These are phyloP conservation scores for Xanthia togata DNA, from an alignment of 2,888 invertebrate species.

Conservation along the genomic window DNA sequence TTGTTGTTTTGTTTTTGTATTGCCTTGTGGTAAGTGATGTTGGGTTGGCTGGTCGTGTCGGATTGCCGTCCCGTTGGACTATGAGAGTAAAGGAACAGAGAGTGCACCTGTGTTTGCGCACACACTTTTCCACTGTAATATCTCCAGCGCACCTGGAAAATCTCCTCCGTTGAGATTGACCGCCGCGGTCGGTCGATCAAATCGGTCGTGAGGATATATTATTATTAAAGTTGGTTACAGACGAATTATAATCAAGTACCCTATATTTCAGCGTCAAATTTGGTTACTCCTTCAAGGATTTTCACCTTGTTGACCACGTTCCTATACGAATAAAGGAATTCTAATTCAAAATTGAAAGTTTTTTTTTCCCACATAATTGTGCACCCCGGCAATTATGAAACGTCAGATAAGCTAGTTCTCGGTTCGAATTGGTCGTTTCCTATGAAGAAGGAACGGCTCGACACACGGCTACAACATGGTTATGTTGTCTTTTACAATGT, in stretches of 20 bases:
- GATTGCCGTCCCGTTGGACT: not conserved
- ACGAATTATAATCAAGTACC: not conserved
- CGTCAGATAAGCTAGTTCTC: not conserved
- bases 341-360: not conserved
- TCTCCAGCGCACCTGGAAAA: not conserved
- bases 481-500: not conserved
- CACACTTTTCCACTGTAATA: not conserved
- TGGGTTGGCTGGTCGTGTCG: not conserved
- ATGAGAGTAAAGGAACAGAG: not conserved
- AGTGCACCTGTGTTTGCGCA: not conserved
- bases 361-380: not conserved
- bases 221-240: not conserved
- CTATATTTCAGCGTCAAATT: not conserved
- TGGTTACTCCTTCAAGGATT: not conserved
- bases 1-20: slow-evolving; percentile 37
- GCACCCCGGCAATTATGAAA: not conserved
- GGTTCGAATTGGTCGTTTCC: not conserved
- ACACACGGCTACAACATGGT: no score
- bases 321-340: not conserved
- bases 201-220: not conserved
- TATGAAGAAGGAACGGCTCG: not conserved
- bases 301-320: not conserved
- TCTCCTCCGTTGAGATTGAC: not conserved
- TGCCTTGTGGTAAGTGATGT: not conserved
- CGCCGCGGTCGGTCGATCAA: not conserved